Percentiles rank a stretch among this genome's conserved stretches.
Evolutionary conservation across 2,888 invertebrate genomes (phyloP).

Genomic region (Chesias legatella): DNA sequence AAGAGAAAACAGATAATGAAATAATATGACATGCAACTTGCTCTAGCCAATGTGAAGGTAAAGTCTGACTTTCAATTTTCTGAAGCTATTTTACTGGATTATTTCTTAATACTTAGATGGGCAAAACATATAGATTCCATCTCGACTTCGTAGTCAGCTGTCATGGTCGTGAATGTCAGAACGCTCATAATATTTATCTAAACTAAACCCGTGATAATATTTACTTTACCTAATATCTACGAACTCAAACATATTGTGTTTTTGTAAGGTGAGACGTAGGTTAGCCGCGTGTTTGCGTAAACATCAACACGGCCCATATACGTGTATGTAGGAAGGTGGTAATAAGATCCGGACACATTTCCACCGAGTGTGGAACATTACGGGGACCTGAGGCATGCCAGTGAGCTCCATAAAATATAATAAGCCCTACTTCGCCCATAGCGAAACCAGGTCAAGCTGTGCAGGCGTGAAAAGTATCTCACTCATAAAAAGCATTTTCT

Average conservation of each 20-base stretch:
- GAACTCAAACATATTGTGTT: not conserved
- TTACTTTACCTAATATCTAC: not conserved
- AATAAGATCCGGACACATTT: slow-evolving; percentile 61
- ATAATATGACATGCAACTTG: too few relatives aligned
- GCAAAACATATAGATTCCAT: too few relatives aligned
- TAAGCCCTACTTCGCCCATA: slow-evolving; percentile 57
- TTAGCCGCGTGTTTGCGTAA: slow-evolving; percentile 29
- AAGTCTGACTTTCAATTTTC: too few relatives aligned
- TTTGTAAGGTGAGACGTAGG: slow-evolving; percentile 10
- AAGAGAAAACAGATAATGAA: too few relatives aligned
- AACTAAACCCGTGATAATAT: not conserved
- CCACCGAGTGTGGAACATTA: slow-evolving; percentile 55
- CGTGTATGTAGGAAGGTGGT: slow-evolving; percentile 49
- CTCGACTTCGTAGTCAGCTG: too few relatives aligned
- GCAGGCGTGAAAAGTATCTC: slow-evolving; percentile 12
- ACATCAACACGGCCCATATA: slow-evolving; percentile 48
- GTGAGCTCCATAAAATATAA: slow-evolving; percentile 73
- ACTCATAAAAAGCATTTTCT: slow-evolving; percentile 11
- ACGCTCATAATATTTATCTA: slow-evolving; percentile 3
- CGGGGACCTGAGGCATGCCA: slow-evolving; percentile 56
- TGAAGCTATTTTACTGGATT: too few relatives aligned
- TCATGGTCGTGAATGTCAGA: too few relatives aligned
- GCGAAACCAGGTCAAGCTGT: slow-evolving; percentile 52
- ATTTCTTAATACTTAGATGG: too few relatives aligned
- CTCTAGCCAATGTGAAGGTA: too few relatives aligned